Evolutionary conservation across 2,113 vertebrate species (phyloP), one percentile per base, ranked within the genome.

Genomic region (Cygnus atratus): DNA sequence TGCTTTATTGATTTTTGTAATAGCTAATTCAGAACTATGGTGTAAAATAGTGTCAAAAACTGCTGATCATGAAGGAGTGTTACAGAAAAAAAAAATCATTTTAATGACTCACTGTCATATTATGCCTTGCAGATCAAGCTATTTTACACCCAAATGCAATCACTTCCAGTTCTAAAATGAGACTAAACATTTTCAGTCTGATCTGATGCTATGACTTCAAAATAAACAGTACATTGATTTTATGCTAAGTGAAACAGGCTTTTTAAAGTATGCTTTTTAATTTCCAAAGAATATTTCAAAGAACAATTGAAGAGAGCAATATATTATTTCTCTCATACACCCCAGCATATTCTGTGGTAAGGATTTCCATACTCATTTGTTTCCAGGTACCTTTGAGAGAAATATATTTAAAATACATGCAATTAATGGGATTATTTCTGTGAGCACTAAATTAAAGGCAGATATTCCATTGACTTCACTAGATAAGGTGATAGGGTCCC

Each of bases 131-230:
- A 87, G 35, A 84, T 73, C 74, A 80, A 77, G 7, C 3, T 68
- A 83, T 90, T 94, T 94, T 66, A 85, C 35, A 95, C 24, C 8
- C 44, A 80, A 67, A 72, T 74, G 4, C 4, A 92, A 66, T 83
- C 1, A 80, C 91, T 93, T 92, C 20, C 62, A 75, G 62, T 76
- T 94, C 58, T 94, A 90, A 79, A 85, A 85, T 72, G 43, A 89
- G 71, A 48, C 48, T 76, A 77, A 91, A 57, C 22, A 44, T 77
- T 88, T 92, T 84, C 54, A 66, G 35, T 92, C n/a, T 84, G 66
- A 78, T 85, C 20, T 68, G 59, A 67, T 85, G n/a, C 3, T 70
- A 44, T 62, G 43, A 88, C 16, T 28, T 46, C n/a, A 81, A 95
- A 95, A 91, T 52, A 87, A 91, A 68, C 13, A 74, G 31, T 54